These are phyloP conservation scores for Malacosoma neustria DNA, from an alignment of 2,888 invertebrate species.

Conservation along the genomic window DNA sequence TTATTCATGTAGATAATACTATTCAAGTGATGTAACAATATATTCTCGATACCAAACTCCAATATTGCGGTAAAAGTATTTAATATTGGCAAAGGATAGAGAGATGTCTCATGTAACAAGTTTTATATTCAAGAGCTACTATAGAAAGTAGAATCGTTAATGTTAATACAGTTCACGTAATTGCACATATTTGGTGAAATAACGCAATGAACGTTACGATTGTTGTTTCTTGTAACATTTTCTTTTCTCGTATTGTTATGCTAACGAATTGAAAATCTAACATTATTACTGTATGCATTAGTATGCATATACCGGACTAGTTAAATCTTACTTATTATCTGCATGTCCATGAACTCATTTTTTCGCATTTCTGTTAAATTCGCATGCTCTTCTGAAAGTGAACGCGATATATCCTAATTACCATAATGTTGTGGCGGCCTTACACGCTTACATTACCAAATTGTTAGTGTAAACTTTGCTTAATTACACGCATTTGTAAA, in stretches of 20 bases:
- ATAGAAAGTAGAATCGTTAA: conserved; percentile 38
- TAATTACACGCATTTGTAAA: not conserved
- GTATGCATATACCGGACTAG: not conserved
- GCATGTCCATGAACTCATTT: conserved; percentile 30
- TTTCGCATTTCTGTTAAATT: conserved; percentile 28
- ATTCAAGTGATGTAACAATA: no score
- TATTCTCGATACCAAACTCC: not conserved
- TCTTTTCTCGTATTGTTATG: not conserved
- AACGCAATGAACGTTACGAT: conserved; percentile 6
- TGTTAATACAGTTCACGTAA: conserved; percentile 25
- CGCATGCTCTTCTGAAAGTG: conserved; percentile 27
- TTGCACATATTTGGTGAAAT: conserved; percentile 13
- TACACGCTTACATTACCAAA: conserved; percentile 11
- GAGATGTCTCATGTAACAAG: conserved; percentile 31
- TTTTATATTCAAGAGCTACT: conserved; percentile 45
- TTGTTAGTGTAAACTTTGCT: not conserved
- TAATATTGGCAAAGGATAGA: conserved; percentile 4
- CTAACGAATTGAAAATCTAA: not conserved
- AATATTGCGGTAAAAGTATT: not conserved
- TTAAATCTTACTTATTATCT: conserved; percentile 1
- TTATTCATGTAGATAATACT: no score
- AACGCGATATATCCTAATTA: conserved; percentile 30
- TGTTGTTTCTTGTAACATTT: not conserved
- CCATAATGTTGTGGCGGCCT: conserved; percentile 38
- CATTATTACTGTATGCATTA: not conserved